Evolutionary conservation across 1,140 invertebrate species (phyloP), one percentile per base, ranked within the genome.

Genomic region (Cherax destructor): DNA sequence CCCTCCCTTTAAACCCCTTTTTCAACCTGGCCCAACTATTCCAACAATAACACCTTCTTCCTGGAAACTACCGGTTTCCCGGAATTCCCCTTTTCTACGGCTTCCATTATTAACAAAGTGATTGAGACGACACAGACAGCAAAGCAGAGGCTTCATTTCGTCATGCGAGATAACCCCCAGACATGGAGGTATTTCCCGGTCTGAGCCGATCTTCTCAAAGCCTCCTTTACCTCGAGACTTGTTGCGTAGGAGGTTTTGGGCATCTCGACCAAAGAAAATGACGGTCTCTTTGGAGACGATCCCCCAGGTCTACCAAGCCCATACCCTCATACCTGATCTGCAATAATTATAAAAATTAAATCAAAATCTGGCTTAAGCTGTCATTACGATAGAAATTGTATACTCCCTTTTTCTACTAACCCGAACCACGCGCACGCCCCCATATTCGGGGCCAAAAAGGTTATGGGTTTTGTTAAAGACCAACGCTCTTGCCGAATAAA

Each of bases 71-170:
- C 94, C 94, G 18, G 94, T 94, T 93, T 76, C 90, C 94, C 9
- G 95, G 94, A 3, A 95, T 93, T 4, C 96, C 96, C 83, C 93
- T 93, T 93, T 96, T 96, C 16, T 94, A n/a, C 96, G 94, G 21
- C 95, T 94, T 5, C 96, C 96, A 93, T 96, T 95, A 91, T 96
- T 96, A 80, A 96, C 95, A 92, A 96, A 96, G 93, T 95, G 95
- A 95, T 86, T 95, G 94, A 0, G 96, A 96, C 9, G 96, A 96
- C 10, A 96, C 94, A 24, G 95, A 95, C 24, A 96, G 94, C 93
- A 96, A 94, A 0, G 96, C 95, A 0, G 96, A 96, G 96, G 92
- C 93, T 95, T 96, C 81, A 96, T 95, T 93, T 96, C 96, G 86
- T 96, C 95, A 93, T 96, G 95, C 95, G 86, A 96, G 93, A 93